Conservation (phyloP, 64 coral and sea anemone genomes). For the Cladopsammia gracilis region DNA sequence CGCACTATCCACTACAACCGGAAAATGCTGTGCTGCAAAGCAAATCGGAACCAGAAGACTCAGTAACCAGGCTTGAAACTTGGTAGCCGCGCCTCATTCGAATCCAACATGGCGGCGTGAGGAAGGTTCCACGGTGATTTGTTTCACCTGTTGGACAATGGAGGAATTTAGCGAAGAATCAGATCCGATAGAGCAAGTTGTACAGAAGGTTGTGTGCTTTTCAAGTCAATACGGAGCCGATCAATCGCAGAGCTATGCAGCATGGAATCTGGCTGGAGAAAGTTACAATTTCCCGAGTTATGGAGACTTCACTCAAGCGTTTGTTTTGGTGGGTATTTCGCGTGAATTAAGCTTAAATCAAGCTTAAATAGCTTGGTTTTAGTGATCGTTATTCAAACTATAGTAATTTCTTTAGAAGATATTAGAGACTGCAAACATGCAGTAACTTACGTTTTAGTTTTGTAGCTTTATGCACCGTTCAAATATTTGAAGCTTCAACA, state of each 20-base stretch:
- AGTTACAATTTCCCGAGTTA: slow-evolving; percentile 83
- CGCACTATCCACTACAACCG: not conserved
- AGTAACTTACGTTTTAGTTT: too few species aligned
- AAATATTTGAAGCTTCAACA: too few species aligned
- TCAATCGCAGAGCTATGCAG: slow-evolving; percentile 69
- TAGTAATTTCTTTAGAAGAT: too few species aligned
- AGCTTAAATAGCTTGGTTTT: too few species aligned
- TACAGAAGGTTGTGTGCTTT: slow-evolving; percentile 64
- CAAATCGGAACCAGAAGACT: not conserved
- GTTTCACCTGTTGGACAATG: not conserved
- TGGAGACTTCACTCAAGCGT: slow-evolving; percentile 91
- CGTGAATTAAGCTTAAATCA: too few species aligned
- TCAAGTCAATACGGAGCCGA: slow-evolving; percentile 93
- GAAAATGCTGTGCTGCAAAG: not conserved
- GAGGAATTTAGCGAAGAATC: not conserved
- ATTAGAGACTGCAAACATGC: too few species aligned
- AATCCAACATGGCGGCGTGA: not conserved
- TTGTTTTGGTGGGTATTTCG: slow-evolving; percentile 81
- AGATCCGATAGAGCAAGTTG: slow-evolving; percentile 56
- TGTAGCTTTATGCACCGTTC: too few species aligned
- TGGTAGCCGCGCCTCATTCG: not conserved
- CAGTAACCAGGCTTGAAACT: not conserved
- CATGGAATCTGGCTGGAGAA: slow-evolving; percentile 77
- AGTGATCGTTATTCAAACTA: too few species aligned
- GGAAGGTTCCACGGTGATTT: not conserved